Conservation (phyloP, 2,797 vertebrate species). For the Lithobates pipiens region DNA sequence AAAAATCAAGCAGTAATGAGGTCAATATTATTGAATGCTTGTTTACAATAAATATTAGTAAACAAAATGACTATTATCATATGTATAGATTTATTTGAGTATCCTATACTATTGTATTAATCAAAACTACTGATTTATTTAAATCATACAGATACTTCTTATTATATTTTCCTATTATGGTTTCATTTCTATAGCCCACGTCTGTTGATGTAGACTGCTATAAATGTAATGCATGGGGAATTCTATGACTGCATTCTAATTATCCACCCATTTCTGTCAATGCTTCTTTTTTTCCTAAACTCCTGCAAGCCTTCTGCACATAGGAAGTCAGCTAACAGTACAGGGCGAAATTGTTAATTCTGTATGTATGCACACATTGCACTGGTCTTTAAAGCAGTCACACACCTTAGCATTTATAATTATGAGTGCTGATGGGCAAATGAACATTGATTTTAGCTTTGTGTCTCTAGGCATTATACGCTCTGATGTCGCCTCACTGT, state of each 20-base stretch:
- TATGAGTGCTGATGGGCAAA: not conserved
- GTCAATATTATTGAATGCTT: not conserved
- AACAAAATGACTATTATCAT: not conserved
- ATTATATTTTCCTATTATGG: not conserved
- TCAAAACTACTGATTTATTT: not conserved
- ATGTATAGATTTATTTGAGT: not conserved
- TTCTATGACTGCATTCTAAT: not conserved
- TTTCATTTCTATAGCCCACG: not conserved
- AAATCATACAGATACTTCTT: not conserved
- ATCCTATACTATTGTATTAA: not conserved
- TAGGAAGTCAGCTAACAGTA: not conserved
- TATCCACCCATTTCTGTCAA: not conserved
- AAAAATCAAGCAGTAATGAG: too few species aligned
- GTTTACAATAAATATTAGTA: not conserved
- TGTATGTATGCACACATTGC: not conserved
- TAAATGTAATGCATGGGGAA: not conserved
- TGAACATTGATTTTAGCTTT: slow-evolving; percentile 24
- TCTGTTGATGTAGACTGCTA: not conserved
- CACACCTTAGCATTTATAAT: not conserved
- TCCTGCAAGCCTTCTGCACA: not conserved
- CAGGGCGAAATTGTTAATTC: not conserved
- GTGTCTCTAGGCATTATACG: slow-evolving; percentile 24
- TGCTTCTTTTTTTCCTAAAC: not conserved
- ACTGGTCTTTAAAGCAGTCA: not conserved
- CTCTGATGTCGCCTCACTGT: slow-evolving; percentile 7